Evolutionary conservation across 2,113 vertebrate species (phyloP).

Genomic region (Chitala chitala): DNA sequence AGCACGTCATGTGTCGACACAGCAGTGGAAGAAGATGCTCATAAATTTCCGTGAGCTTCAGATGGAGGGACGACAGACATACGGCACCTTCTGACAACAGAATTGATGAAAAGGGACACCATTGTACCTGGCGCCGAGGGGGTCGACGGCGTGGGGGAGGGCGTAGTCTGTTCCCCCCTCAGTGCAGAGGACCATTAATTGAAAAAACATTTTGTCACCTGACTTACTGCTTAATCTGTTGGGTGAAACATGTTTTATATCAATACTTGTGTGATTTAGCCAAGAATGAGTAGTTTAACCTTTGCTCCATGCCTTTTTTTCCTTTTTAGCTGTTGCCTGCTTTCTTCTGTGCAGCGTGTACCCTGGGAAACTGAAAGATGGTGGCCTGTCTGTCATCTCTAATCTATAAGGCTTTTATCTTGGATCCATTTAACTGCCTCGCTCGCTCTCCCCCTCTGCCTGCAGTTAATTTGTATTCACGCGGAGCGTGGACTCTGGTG

Average conservation of each 20-base stretch:
- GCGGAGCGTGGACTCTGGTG: slow-evolving; percentile 20
- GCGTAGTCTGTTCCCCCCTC: slow-evolving; percentile 28
- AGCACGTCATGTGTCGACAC: slow-evolving; percentile 16
- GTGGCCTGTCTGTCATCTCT: slow-evolving; percentile 38
- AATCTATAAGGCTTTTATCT: slow-evolving; percentile 37
- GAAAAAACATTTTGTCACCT: background rate
- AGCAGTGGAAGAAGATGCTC: slow-evolving; percentile 31
- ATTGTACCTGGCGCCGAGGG: slow-evolving; percentile 22
- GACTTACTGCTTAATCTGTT: background rate
- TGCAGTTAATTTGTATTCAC: background rate
- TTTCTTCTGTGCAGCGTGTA: slow-evolving; percentile 10
- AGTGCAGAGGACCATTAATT: background rate
- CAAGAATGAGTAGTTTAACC: slow-evolving; percentile 28
- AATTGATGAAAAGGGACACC: slow-evolving; percentile 36
- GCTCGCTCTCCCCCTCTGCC: slow-evolving; percentile 11
- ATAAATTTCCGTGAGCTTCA: slow-evolving; percentile 38
- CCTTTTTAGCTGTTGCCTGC: slow-evolving; percentile 30
- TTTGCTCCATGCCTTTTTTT: slow-evolving; percentile 33
- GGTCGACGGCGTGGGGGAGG: slow-evolving; percentile 26
- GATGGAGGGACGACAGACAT: slow-evolving; percentile 31
- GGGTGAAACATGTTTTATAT: slow-evolving; percentile 15
- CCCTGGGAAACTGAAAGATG: slow-evolving; percentile 34
- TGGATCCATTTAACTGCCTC: slow-evolving; percentile 27
- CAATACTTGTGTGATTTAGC: slow-evolving; percentile 35
- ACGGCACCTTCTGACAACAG: slow-evolving; percentile 17